Base-by-base conservation (phyloP, 2,888 invertebrate genomes). In the Spodoptera exigua region DNA sequence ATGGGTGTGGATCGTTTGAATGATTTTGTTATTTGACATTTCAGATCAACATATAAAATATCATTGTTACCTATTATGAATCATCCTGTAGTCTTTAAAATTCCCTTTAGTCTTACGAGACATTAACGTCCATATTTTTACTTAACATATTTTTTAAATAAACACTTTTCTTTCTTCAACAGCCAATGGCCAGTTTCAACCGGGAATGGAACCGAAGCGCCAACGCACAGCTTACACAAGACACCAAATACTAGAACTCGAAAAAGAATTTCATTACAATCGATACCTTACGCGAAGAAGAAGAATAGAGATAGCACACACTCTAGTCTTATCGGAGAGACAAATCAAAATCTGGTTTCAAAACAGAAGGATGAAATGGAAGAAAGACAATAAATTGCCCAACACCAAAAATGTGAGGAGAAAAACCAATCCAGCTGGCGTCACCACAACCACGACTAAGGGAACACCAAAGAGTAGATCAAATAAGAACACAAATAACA, bases 221-320 rank as follows among this genome's bases (percentile, higher is more conserved):
- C 99, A 99, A 89, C 96, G 99, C 80, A 99, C 99, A 77, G 99
- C 99, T 68, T 99, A 99, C 95, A 99, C 99, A 65, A 96, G 99
- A 90, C 98, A 99, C 95, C 99, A 99, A 95, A 99, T 99, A 87
- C 95, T 99, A 89, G 99, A 99, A 93, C 95, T 99, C 85, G 99
- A 99, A 90, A 99, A 99, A 90, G 99, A 99, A 95, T 99, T 99
- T 92, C 99, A 99, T 91, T 99, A 97, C 95, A 99, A 99, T 95
- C 96, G 98, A 86, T 99, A 99, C 95, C 95, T 99, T 90, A 99
- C 99, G 63, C 96, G 99, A 80, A 96, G 99, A 89, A 95, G 99
- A 94, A 95, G 99, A 88, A 99, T 99, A 93, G 99, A 99, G 95
- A 99, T 99, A 89, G 99, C 99, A 43, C 99, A 99, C 93, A 97